phyloP scores from a whole-genome alignment of 1,140 invertebrate genomes.

The Lordiphosa stackelbergi region DNA sequence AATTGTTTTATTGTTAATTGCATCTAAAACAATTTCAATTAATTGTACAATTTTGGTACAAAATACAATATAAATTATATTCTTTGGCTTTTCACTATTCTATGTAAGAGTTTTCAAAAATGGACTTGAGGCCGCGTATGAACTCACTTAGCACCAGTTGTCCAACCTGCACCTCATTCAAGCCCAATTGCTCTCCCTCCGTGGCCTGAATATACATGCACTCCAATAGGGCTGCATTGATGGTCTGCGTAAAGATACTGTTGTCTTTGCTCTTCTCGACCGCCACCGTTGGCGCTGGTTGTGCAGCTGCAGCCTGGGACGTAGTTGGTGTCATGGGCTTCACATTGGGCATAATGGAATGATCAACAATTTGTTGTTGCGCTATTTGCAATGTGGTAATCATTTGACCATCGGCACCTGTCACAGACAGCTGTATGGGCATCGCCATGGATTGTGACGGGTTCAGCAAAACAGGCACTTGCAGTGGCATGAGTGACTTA shows the following conservation, averaged over 20 bases:
- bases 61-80: too few species aligned
- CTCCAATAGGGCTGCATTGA: constrained; percentile 35
- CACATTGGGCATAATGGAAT: too few species aligned
- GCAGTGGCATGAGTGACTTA: background rate
- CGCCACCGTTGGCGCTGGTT: background rate
- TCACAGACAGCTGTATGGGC: too few species aligned
- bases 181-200: constrained; percentile 36
- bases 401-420: too few species aligned
- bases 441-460: background rate
- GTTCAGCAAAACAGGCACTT: background rate
- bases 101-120: constrained; percentile 4
- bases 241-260: constrained; percentile 27
- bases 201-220: constrained; percentile 29
- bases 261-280: constrained; percentile 6
- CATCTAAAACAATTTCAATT: too few species aligned
- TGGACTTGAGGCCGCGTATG: constrained; percentile 4
- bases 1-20: too few species aligned
- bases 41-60: background rate
- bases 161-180: constrained; percentile 20
- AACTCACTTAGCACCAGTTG: constrained; percentile 38
- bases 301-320: too few species aligned
- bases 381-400: too few species aligned
- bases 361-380: too few species aligned
- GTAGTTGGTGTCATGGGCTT: too few species aligned
- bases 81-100: background rate